A percentile compares a stretch with the other conserved stretches of the same genome.
Conservation (phyloP, 2,888 invertebrate genomes). For the Calliopum simillimum region DNA sequence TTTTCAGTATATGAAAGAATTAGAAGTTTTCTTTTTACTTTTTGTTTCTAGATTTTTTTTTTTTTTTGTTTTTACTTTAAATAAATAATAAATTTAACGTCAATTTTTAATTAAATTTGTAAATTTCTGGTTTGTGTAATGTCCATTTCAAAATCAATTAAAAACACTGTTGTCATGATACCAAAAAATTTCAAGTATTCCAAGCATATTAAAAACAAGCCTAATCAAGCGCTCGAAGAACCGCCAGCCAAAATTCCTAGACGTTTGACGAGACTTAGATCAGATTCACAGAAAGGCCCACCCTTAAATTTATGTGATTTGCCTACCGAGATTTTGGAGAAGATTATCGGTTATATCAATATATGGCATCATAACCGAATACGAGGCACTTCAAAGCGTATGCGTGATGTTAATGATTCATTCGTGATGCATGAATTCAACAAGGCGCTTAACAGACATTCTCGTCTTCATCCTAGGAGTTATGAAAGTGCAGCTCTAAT, state of each 20-base stretch:
- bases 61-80: conserved; percentile 5
- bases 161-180: neutral
- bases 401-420: conserved; percentile 50
- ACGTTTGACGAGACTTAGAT: neutral
- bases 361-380: conserved; percentile 57
- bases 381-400: conserved; percentile 51
- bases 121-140: too few relatives aligned
- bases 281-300: neutral
- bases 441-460: conserved; percentile 43
- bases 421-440: conserved; percentile 53
- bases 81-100: conserved; percentile 17
- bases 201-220: neutral
- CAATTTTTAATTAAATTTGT: too few relatives aligned
- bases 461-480: conserved; percentile 39
- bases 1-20: conserved; percentile 15
- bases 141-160: neutral
- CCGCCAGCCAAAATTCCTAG: conserved; percentile 36
- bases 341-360: conserved; percentile 53
- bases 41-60: too few relatives aligned
- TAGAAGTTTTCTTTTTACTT: conserved; percentile 17
- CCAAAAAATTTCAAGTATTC: conserved; percentile 25
- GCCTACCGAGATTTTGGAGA: conserved; percentile 53
- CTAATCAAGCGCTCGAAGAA: conserved; percentile 22
- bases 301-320: conserved; percentile 47
- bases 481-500: conserved; percentile 49